Base-by-base conservation (phyloP, 1,140 invertebrate species). In the Lordiphosa clarofinis region DNA sequence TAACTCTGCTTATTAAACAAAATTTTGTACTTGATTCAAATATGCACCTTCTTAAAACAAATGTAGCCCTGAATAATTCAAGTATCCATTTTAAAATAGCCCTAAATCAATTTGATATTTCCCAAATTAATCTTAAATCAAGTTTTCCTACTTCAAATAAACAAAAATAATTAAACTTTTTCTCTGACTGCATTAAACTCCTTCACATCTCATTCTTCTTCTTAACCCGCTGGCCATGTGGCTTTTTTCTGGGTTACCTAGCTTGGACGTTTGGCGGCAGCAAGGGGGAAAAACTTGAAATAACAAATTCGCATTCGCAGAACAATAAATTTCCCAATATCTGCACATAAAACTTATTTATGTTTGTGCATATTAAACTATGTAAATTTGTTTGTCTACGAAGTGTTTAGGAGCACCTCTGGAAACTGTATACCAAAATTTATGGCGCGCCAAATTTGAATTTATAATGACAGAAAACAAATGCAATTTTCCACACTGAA, bases 401-500 rank as follows among this genome's bases (percentile, higher is more conserved):
- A 12, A 56, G 53, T 56, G 61, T 60, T 31, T 10, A 31, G 42
- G 52, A 58, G 55, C 57, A 68, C 50, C 70, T 56, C 75, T 67
- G 75, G 60, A 44, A 62, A 59, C 49, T 79, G 67, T 63, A 67
- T 50, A 54, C 49, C 11, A 46, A 55, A 72, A 81, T 82, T 82
- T 81, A 81, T 84, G 56, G 78, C 39, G 58, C 46, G 73, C 67
- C 72, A 81, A 76, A 82, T 81, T 82, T 82, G 72, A 81, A 81
- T 81, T 82, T 81, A 81, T 81, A 81, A 81, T 81, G 75, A 81
- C 75, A 72, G 62, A 68, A 72, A 81, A 82, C 75, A 81, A 81
- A 81, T 81, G 75, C 75, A 76, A 63, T 81, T 72, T 72, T 54
- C 35, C 61, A 36, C 61, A 55, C 49, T 35, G 19, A 36, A 31